A percentile compares a stretch with the other conserved stretches of the same genome.
Conservation (phyloP, 2,113 vertebrate genomes). For the Cygnus buccinator region DNA sequence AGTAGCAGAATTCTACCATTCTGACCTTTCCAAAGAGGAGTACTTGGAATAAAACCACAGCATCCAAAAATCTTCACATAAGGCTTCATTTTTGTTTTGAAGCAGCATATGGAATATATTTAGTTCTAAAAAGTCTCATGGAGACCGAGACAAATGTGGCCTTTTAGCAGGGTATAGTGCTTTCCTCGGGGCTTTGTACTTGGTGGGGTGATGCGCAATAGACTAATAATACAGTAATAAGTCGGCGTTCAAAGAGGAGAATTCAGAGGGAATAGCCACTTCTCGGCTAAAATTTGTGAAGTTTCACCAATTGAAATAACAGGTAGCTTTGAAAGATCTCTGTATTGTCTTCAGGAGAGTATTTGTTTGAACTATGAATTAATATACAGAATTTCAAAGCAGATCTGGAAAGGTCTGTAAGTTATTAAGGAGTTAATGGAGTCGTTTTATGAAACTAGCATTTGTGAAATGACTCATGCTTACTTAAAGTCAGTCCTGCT, state of each 20-base stretch:
- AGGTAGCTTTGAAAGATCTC: neutral
- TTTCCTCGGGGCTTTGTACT: slow-evolving; percentile 23
- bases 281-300: neutral
- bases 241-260: neutral
- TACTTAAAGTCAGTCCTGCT: neutral
- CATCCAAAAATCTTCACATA: slow-evolving; percentile 50
- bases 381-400: neutral
- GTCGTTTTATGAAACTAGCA: neutral
- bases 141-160: slow-evolving; percentile 32
- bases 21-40: slow-evolving; percentile 54
- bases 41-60: slow-evolving; percentile 55
- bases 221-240: neutral
- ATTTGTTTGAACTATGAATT: neutral
- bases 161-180: slow-evolving; percentile 15
- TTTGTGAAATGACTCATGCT: neutral
- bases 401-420: neutral
- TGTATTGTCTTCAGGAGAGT: neutral
- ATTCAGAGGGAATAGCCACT: neutral
- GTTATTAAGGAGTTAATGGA: neutral
- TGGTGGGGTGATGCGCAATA: neutral
- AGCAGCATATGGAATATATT: slow-evolving; percentile 41
- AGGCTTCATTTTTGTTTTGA: slow-evolving; percentile 61
- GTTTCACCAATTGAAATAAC: neutral
- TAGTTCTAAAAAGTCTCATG: slow-evolving; percentile 45
- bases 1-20: slow-evolving; percentile 55